Conservation (phyloP, 1,140 invertebrate species). For the Condylostylus longicornis region DNA sequence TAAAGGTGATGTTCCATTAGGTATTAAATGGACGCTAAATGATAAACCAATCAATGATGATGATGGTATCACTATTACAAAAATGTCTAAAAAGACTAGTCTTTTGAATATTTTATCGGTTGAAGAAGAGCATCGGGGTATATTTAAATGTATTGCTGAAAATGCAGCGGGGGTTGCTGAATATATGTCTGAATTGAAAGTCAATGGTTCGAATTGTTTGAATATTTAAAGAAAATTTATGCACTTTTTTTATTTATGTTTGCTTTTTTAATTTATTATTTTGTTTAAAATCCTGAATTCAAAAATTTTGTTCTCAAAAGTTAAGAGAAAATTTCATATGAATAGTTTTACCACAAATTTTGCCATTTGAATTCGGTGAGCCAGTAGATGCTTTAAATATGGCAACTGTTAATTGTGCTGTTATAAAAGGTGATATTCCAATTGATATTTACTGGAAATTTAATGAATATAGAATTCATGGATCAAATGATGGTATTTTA, state of each 20-base stretch:
- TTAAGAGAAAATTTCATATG: no score
- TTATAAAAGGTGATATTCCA: conserved; percentile 48
- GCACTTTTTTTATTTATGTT: no score
- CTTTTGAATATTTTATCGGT: conserved; percentile 43
- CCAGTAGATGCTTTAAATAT: conserved; percentile 37
- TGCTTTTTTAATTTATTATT: conserved; percentile 3
- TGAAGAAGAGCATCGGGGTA: conserved; percentile 37
- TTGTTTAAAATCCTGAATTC: neutral
- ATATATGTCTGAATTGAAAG: conserved; percentile 38
- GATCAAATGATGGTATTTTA: conserved; percentile 19
- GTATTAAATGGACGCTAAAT: conserved; percentile 46
- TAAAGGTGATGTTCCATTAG: conserved; percentile 56
- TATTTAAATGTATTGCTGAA: conserved; percentile 48
- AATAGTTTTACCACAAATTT: conserved; percentile 35
- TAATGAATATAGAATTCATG: conserved; percentile 31
- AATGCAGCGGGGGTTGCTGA: conserved; percentile 40
- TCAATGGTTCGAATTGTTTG: no score
- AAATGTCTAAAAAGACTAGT: conserved; percentile 50
- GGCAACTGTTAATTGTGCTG: conserved; percentile 38
- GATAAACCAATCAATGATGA: conserved; percentile 24
- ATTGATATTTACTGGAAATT: conserved; percentile 48
- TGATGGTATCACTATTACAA: conserved; percentile 38
- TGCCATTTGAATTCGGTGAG: conserved; percentile 35
- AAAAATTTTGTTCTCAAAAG: conserved; percentile 1
- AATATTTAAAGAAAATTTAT: no score